These are phyloP conservation scores for Trichomalopsis sarcophagae DNA, from an alignment of 1,140 invertebrate genomes.

Conservation along the genomic window DNA sequence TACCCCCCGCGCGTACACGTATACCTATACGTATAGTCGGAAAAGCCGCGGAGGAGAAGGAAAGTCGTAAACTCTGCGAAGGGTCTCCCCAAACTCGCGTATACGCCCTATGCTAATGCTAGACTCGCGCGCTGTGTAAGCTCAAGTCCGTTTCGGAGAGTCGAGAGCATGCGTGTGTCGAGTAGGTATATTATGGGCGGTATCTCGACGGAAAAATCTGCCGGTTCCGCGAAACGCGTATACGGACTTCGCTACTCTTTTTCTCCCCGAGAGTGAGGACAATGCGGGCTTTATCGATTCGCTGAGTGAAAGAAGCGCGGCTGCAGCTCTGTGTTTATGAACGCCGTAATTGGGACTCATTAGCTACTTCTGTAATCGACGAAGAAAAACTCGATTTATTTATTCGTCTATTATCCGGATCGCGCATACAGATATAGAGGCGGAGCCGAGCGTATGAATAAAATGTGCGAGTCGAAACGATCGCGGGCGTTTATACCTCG, in stretches of 20 bases:
- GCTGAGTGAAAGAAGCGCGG: not conserved
- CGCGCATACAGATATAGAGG: no score
- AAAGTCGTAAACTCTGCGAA: constrained; percentile 57
- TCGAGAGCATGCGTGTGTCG: not conserved
- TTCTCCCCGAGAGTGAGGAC: not conserved
- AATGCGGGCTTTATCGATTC: not conserved
- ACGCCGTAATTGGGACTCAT: not conserved
- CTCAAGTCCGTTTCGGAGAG: constrained; percentile 9
- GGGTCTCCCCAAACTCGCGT: not conserved
- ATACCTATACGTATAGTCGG: not conserved
- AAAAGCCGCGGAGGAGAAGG: constrained; percentile 45
- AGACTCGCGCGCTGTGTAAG: not conserved
- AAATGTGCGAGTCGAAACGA: not conserved
- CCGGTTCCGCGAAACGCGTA: not conserved
- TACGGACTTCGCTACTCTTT: not conserved
- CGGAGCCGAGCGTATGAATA: not conserved
- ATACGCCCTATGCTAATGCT: constrained; percentile 15
- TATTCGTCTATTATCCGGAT: no score
- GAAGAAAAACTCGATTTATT: no score
- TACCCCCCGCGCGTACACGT: not conserved
- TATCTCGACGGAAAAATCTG: constrained; percentile 49
- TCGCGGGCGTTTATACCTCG: not conserved
- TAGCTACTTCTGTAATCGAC: not conserved
- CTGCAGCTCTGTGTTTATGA: not conserved
- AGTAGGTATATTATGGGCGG: constrained; percentile 3